These are phyloP conservation scores for Caenorhabditis doughertyi DNA, from an alignment of 2,888 invertebrate species.

Conservation along the genomic window DNA sequence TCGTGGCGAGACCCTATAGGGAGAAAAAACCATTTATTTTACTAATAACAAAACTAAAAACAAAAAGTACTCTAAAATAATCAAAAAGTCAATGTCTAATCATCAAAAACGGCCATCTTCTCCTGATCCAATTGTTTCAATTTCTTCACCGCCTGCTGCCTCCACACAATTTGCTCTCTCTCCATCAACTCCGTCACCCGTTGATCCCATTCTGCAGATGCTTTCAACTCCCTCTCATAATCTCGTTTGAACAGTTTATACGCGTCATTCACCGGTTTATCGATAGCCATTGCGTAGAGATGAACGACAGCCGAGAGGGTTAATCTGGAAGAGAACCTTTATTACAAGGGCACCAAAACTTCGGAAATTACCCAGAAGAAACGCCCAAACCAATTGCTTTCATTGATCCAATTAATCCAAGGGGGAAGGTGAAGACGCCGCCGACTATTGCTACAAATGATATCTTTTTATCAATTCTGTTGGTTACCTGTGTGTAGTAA, in stretches of 20 bases:
- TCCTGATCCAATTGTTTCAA: conserved; percentile 68
- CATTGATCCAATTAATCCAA: conserved; percentile 72
- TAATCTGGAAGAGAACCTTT: conserved; percentile 41
- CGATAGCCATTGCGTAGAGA: conserved; percentile 71
- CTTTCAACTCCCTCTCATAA: conserved; percentile 65
- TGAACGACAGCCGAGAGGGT: conserved; percentile 72
- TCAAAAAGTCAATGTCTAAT: conserved; percentile 36
- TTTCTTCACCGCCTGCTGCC: conserved; percentile 69
- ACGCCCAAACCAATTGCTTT: conserved; percentile 75
- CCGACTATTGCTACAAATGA: conserved; percentile 75
- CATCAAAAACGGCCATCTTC: conserved; percentile 61
- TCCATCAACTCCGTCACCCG: conserved; percentile 69
- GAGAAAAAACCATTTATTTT: background rate
- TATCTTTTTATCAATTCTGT: background rate
- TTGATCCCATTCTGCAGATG: conserved; percentile 60
- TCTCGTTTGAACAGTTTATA: conserved; percentile 71
- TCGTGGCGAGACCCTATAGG: no score
- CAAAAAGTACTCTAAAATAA: conserved; percentile 10
- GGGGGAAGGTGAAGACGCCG: conserved; percentile 74
- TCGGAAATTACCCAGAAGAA: conserved; percentile 63
- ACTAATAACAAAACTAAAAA: conserved; percentile 14
- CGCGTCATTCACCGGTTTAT: conserved; percentile 71
- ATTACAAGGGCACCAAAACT: background rate
- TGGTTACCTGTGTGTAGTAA: conserved; percentile 69
- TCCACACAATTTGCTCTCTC: conserved; percentile 67